These are phyloP conservation scores for Hydrotaea cyrtoneurina DNA, from an alignment of 2,888 invertebrate genomes.

Conservation along the genomic window DNA sequence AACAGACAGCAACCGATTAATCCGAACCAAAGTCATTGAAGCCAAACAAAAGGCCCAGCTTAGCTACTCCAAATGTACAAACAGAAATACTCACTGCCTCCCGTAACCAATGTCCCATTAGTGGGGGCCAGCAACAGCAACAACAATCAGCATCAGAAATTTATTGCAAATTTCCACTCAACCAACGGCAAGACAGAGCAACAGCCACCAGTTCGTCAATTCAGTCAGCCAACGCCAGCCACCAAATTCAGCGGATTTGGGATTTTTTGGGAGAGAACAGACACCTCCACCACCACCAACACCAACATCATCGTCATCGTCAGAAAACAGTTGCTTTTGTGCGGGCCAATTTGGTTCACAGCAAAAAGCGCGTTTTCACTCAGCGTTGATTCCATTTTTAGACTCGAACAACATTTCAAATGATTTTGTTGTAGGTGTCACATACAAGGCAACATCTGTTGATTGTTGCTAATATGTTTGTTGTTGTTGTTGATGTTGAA, in stretches of 20 bases:
- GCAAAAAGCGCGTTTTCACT: not conserved
- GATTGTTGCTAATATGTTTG: constrained; percentile 34
- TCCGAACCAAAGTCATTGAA: constrained; percentile 36
- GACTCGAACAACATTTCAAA: constrained; percentile 12
- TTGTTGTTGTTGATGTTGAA: too few species aligned
- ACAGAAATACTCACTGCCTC: not conserved
- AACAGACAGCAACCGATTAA: constrained; percentile 37
- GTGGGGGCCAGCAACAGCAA: too few species aligned
- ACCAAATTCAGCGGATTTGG: constrained; percentile 15
- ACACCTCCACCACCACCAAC: not conserved
- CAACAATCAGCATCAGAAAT: constrained; percentile 17
- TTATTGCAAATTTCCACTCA: constrained; percentile 25
- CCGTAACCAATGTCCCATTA: not conserved
- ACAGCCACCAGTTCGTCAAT: too few species aligned
- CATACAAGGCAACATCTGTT: constrained; percentile 61
- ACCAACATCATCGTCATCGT: not conserved
- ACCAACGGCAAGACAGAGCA: not conserved
- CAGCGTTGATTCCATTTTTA: constrained; percentile 34
- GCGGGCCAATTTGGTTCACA: constrained; percentile 17
- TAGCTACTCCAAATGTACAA: constrained; percentile 32
- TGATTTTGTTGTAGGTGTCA: constrained; percentile 38
- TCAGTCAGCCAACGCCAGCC: constrained; percentile 4
- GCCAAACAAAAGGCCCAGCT: constrained; percentile 1
- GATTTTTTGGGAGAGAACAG: not conserved
- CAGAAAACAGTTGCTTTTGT: not conserved